A percentile compares a stretch with the other conserved stretches of the same genome.
These are phyloP conservation scores for Epirrita christyi DNA, from an alignment of 2,888 invertebrate genomes.

Conservation along the genomic window DNA sequence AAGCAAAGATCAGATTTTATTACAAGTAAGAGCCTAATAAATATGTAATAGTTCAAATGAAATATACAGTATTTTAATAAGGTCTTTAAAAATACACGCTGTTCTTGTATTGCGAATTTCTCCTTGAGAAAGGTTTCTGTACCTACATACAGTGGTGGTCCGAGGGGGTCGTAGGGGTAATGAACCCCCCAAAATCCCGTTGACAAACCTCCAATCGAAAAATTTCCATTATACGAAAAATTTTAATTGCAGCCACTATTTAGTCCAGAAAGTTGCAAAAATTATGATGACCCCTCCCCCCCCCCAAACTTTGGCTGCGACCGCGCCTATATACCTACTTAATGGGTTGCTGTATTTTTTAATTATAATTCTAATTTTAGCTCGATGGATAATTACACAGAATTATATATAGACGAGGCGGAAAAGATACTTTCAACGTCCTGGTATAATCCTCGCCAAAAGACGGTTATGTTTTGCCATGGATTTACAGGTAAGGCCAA, in stretches of 20 bases:
- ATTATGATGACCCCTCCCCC: too few species aligned
- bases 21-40: conserved; percentile 41
- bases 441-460: conserved; percentile 60
- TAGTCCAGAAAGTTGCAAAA: too few species aligned
- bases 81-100: neutral
- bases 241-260: too few species aligned
- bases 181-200: too few species aligned
- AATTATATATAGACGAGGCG: conserved; percentile 52
- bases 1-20: conserved; percentile 55
- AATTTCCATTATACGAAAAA: too few species aligned
- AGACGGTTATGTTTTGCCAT: conserved; percentile 63
- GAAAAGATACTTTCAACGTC: conserved; percentile 53
- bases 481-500: conserved; percentile 65
- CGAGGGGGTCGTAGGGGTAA: too few species aligned
- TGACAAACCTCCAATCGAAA: too few species aligned
- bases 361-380: conserved; percentile 46
- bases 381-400: conserved; percentile 61
- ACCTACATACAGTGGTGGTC: too few species aligned
- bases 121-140: neutral
- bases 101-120: neutral
- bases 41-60: too few species aligned
- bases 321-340: too few species aligned
- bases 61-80: neutral
- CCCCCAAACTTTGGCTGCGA: too few species aligned
- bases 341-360: neutral